Percentiles rank a stretch among this genome's conserved stretches.
Evolutionary conservation across 1,140 invertebrate genomes (phyloP).

Genomic region (Aphaenogaster rudis): DNA sequence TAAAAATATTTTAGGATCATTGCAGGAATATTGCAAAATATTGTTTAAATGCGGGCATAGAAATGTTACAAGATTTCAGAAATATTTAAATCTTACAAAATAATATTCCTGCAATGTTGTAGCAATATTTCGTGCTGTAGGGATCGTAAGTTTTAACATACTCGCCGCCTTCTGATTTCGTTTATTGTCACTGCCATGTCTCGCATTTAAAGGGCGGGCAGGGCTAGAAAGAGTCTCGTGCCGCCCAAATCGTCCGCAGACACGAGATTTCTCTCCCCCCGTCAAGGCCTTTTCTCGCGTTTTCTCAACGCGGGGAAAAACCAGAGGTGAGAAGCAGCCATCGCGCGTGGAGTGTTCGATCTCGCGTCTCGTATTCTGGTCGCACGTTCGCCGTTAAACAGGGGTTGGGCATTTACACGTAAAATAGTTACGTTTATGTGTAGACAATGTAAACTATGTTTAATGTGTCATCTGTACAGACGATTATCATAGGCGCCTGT

Average conservation of each 20-base stretch:
- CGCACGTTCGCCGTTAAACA: not conserved
- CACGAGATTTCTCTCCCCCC: not conserved
- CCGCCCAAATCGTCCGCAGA: not conserved
- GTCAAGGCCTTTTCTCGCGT: not conserved
- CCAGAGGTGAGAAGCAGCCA: not conserved
- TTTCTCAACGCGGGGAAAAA: not conserved
- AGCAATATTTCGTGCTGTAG: too few species aligned
- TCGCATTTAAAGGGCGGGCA: slow-evolving; percentile 30
- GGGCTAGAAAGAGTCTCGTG: not conserved
- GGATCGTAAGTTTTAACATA: not conserved
- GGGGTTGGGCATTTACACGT: too few species aligned
- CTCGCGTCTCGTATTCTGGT: slow-evolving; percentile 6
- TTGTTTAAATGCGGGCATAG: too few species aligned
- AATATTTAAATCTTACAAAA: too few species aligned
- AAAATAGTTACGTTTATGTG: too few species aligned
- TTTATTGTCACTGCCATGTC: slow-evolving; percentile 48
- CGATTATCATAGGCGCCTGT: too few species aligned
- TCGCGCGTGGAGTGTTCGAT: not conserved
- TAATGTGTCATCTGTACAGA: too few species aligned
- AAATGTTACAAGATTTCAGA: too few species aligned
- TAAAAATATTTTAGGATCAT: too few species aligned
- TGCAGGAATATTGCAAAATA: too few species aligned
- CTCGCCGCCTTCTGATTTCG: slow-evolving; percentile 27
- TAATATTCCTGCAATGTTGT: too few species aligned
- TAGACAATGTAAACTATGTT: too few species aligned